Base-by-base conservation (phyloP, 2,113 vertebrate species). In the Synchiropus splendidus region DNA sequence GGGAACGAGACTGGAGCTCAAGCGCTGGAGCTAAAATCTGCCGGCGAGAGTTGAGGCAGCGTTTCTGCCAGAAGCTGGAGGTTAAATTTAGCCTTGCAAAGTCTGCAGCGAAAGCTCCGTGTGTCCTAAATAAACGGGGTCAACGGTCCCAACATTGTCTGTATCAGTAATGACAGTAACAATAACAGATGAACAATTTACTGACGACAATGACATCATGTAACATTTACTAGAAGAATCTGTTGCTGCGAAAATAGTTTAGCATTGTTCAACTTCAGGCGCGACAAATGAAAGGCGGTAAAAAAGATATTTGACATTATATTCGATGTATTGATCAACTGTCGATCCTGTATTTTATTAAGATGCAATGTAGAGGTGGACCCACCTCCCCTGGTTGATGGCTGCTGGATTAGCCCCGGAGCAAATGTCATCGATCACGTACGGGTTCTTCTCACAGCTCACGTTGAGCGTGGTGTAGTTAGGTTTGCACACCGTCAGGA, bases 401-500 rank as follows among this genome's bases (percentile, higher is more conserved):
- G 91, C 74, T 39, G 66, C 78, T 2, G 82, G 74, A 61, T 99
- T 90, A 33, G 85, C 58, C 47, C 95, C 93, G 12, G 91, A 90
- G 79, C 95, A 99, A 76, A 98, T 97, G 35, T 97, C 93, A 64
- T 97, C 90, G 64, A 95, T 81, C 60, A 99, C 78, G 37, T 92
- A 98, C 2, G 92, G 87, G 73, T 92, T 98, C 69, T 94, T 89
- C 62, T 95, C 90, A 68, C 95, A 99, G 67, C 90, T 92, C 21
- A 90, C 74, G 15, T 90, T 98, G 50, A 97, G 85, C 3, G 86
- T 88, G 53, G 92, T 94, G 64, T 98, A 98, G 75, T 98, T 97
- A 56, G 94, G 95, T 72, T 95, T 97, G 72, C 95, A 99, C 51
- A 99, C 95, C 3, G 93, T 98, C 52, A 99, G 86, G 72, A 99